Conservation (phyloP, 2,113 vertebrate genomes). For the Campylomormyrus tamandua region DNA sequence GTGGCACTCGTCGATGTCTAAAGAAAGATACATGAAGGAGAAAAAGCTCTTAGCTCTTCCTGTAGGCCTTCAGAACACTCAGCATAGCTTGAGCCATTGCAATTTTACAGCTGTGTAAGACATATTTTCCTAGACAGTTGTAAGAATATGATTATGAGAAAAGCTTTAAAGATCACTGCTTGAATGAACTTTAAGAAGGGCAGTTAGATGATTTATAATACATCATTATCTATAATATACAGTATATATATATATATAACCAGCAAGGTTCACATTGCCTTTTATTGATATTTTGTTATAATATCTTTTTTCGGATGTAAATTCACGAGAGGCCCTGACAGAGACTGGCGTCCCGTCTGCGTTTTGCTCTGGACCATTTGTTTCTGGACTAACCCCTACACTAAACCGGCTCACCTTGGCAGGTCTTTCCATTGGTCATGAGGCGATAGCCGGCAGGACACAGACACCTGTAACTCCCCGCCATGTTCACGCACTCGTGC, state of each 20-base stretch:
- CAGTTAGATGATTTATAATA: not conserved
- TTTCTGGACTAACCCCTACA: not conserved
- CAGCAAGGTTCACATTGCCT: not conserved
- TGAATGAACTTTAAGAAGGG: not conserved
- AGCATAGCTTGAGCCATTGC: not conserved
- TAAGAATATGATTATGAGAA: not conserved
- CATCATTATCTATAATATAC: not conserved
- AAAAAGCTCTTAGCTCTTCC: not conserved
- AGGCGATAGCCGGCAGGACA: conserved; percentile 85
- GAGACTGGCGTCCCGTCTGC: not conserved
- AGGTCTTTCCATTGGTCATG: conserved; percentile 82
- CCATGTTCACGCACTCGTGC: conserved; percentile 87
- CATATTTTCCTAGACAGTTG: not conserved
- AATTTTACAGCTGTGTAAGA: not conserved
- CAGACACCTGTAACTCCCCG: conserved; percentile 80
- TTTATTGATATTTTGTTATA: not conserved
- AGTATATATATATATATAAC: not conserved
- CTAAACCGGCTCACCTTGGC: conserved; percentile 70
- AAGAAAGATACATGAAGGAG: not conserved
- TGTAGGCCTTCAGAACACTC: not conserved
- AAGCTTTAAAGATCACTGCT: too few species aligned
- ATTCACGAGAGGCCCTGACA: not conserved
- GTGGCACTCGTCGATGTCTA: conserved; percentile 83
- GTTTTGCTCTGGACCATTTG: not conserved
- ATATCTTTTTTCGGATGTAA: not conserved